Evolutionary conservation across 2,113 vertebrate genomes (phyloP).

Genomic region (Piprites chloris): DNA sequence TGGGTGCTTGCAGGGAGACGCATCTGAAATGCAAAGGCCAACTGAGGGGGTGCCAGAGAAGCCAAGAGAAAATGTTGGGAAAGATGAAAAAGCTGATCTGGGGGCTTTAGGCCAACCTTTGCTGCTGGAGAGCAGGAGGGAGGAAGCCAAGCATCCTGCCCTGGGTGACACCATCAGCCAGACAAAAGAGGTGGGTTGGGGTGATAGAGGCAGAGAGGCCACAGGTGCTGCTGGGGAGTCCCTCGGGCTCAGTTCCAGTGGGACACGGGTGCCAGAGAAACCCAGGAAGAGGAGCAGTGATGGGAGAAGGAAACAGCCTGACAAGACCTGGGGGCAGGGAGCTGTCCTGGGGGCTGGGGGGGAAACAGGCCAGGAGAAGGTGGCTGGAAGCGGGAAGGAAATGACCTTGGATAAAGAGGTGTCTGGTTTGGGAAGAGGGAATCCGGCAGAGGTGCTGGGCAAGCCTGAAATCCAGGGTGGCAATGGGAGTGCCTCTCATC

Average conservation of each 20-base stretch:
- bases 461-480: not conserved
- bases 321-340: not conserved
- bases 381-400: not conserved
- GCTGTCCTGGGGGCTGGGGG: not conserved
- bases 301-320: slow-evolving; percentile 53
- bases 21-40: not conserved
- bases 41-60: fast-evolving
- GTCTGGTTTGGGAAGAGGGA: not conserved
- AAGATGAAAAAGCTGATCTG: not conserved
- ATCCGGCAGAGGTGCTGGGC: not conserved
- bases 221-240: not conserved
- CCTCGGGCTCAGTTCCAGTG: fast-evolving
- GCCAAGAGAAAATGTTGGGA: fast-evolving
- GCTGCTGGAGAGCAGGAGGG: not conserved
- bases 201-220: not conserved
- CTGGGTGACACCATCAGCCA: not conserved
- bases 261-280: not conserved
- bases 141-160: not conserved
- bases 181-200: fast-evolving
- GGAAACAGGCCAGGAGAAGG: not conserved
- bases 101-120: not conserved
- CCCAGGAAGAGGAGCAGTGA: slow-evolving; percentile 65
- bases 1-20: not conserved
- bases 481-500: not conserved
- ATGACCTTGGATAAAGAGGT: not conserved